phyloP scores from a whole-genome alignment of 2,888 invertebrate genomes.

The Aphrophora alni region DNA sequence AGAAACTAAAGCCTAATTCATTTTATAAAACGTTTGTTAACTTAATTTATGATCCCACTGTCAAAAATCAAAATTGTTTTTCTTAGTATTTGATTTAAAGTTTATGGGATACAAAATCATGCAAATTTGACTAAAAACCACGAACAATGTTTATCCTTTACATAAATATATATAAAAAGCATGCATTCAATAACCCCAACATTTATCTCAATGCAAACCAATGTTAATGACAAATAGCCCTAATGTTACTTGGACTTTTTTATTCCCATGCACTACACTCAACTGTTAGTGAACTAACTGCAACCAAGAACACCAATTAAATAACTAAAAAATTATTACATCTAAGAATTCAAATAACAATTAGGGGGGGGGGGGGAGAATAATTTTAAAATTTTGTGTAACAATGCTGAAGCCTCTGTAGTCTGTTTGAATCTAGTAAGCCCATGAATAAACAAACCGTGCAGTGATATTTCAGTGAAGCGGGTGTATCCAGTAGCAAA shows the following conservation, averaged over 20 bases:
- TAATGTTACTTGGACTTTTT: not conserved
- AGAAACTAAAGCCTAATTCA: not conserved
- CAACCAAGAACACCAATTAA: slow-evolving; percentile 6
- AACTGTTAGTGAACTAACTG: not conserved
- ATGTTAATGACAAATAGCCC: not conserved
- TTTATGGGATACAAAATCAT: not conserved
- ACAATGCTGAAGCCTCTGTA: slow-evolving; percentile 12
- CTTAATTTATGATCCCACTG: not conserved
- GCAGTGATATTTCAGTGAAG: slow-evolving; percentile 40
- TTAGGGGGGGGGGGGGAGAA: not conserved
- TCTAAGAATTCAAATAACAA: not conserved
- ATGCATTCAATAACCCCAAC: slow-evolving; percentile 18
- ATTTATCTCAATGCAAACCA: slow-evolving; percentile 19
- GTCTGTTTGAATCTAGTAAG: slow-evolving; percentile 36
- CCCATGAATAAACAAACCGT: slow-evolving; percentile 39
- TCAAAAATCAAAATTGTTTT: not conserved
- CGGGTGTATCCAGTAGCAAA: slow-evolving; percentile 24
- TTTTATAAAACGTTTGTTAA: no score
- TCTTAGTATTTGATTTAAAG: not conserved
- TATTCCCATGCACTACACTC: not conserved
- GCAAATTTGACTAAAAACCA: not conserved
- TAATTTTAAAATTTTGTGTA: slow-evolving; percentile 20
- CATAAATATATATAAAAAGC: not conserved
- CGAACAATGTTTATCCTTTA: not conserved
- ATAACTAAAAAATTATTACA: not conserved